Percentiles rank a stretch among this genome's conserved stretches.
Conservation (phyloP, 2,888 invertebrate species). For the Aphodius sticticus region DNA sequence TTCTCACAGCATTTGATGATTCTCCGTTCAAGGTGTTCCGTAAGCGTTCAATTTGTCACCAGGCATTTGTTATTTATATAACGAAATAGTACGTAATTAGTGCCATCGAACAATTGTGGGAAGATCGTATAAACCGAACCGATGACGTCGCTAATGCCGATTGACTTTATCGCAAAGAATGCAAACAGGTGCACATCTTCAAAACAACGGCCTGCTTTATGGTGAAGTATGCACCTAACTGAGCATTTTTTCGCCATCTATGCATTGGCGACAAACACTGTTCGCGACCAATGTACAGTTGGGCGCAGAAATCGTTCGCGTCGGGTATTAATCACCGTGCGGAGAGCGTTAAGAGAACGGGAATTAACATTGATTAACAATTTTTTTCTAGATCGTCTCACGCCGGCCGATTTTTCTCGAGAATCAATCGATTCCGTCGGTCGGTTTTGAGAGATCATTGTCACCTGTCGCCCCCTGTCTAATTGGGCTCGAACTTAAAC, state of each 20-base stretch:
- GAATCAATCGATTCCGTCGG: not conserved
- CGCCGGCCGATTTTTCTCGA: not conserved
- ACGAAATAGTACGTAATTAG: not conserved
- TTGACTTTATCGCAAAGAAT: slow-evolving; percentile 14
- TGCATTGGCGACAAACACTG: slow-evolving; percentile 6
- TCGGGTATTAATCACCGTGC: slow-evolving; percentile 21
- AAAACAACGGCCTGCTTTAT: slow-evolving; percentile 5
- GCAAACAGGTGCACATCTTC: slow-evolving; percentile 24
- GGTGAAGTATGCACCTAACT: not conserved
- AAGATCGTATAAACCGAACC: not conserved
- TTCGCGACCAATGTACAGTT: slow-evolving; percentile 6
- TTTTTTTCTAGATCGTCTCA: not conserved
- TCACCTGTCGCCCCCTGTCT: slow-evolving; percentile 9
- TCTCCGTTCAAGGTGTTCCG: not conserved
- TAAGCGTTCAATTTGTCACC: not conserved
- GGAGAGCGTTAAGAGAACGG: not conserved
- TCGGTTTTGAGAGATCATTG: slow-evolving; percentile 11
- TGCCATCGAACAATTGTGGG: not conserved
- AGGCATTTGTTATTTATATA: not conserved
- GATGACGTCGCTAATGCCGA: not conserved
- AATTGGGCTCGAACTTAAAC: slow-evolving; percentile 9
- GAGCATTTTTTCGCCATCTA: not conserved
- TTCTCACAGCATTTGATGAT: not conserved
- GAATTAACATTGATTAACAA: slow-evolving; percentile 4
- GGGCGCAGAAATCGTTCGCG: not conserved